These are phyloP conservation scores for Trichoplusia ni DNA, from an alignment of 1,140 invertebrate genomes.

Conservation along the genomic window DNA sequence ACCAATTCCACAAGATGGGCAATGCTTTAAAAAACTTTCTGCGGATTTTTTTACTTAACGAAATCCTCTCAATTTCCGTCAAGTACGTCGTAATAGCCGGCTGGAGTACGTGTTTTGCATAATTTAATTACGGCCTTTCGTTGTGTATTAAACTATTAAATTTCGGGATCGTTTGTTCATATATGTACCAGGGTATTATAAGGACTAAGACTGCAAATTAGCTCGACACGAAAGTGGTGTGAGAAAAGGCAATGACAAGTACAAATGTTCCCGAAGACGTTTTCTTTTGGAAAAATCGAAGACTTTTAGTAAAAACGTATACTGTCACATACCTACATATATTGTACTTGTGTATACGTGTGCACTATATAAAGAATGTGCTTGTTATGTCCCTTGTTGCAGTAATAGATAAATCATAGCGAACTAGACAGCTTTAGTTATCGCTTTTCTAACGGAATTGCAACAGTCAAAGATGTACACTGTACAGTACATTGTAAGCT, in stretches of 20 bases:
- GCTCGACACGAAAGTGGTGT: too few species aligned
- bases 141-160: slow-evolving; percentile 15
- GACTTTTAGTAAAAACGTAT: too few species aligned
- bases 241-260: too few species aligned
- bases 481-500: too few species aligned
- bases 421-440: neutral
- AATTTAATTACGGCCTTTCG: slow-evolving; percentile 20
- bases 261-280: too few species aligned
- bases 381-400: neutral
- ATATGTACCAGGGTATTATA: neutral
- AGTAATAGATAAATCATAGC: slow-evolving; percentile 13
- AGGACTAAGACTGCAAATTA: too few species aligned
- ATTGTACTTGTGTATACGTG: too few species aligned
- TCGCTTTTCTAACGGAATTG: slow-evolving; percentile 1
- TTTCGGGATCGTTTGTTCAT: neutral
- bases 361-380: neutral
- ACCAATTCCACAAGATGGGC: slow-evolving; percentile 32
- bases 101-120: slow-evolving; percentile 22
- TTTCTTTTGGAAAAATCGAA: too few species aligned
- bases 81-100: neutral
- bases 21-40: slow-evolving; percentile 29
- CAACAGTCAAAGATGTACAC: slow-evolving; percentile 5
- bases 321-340: too few species aligned
- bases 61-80: slow-evolving; percentile 22
- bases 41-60: neutral